A percentile compares a stretch with the other conserved stretches of the same genome.
Conservation (phyloP, 2,797 vertebrate species). For the Erpetoichthys calabaricus region DNA sequence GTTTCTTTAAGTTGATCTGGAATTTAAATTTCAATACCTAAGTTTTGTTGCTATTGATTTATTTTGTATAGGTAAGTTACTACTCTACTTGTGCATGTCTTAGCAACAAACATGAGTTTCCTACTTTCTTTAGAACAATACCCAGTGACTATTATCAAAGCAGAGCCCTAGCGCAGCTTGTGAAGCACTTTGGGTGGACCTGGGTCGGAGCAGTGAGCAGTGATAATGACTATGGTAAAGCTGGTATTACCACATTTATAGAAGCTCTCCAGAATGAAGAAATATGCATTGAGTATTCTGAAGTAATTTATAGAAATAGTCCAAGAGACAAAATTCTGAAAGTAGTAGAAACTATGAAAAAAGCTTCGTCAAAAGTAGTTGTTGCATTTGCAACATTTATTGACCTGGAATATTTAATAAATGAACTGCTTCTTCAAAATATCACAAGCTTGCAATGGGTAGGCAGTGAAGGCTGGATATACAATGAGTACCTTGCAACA, state of each 20-base stretch:
- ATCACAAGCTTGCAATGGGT: constrained; percentile 49
- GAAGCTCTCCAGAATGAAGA: constrained; percentile 38
- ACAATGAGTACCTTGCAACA: constrained; percentile 42
- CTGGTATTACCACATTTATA: constrained; percentile 41
- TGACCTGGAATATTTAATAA: constrained; percentile 44
- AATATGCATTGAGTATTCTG: constrained; percentile 50
- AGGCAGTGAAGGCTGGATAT: constrained; percentile 58
- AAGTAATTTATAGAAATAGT: constrained; percentile 43
- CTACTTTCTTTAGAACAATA: constrained; percentile 56
- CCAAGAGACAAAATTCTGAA: constrained; percentile 29
- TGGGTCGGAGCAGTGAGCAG: constrained; percentile 52
- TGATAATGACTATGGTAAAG: constrained; percentile 44
- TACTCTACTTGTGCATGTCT: constrained; percentile 57
- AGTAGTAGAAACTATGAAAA: constrained; percentile 35
- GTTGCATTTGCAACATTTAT: constrained; percentile 49
- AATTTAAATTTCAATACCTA: neutral
- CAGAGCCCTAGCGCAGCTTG: constrained; percentile 46
- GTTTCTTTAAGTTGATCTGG: neutral
- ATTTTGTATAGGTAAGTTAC: constrained; percentile 45
- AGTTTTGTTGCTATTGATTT: neutral
- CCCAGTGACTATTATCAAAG: constrained; percentile 57
- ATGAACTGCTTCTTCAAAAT: constrained; percentile 39
- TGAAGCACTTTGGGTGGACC: constrained; percentile 49
- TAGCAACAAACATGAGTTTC: constrained; percentile 45
- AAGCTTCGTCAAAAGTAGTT: constrained; percentile 45